Percentiles rank a stretch among this genome's conserved stretches.
These are phyloP conservation scores for Bostrychus sinensis DNA, from an alignment of 2,113 vertebrate genomes.

Conservation along the genomic window DNA sequence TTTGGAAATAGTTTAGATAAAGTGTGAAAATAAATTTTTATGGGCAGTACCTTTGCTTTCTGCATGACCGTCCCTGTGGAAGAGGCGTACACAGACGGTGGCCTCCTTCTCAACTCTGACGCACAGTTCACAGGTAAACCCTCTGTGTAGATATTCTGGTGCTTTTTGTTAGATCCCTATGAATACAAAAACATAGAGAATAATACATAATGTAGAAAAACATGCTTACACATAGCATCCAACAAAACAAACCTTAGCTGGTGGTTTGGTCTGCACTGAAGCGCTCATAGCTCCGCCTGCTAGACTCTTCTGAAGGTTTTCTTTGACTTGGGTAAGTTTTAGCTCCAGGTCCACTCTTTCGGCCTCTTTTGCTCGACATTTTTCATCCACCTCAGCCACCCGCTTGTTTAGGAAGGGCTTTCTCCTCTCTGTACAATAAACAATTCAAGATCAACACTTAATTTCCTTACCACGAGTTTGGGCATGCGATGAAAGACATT, in stretches of 20 bases:
- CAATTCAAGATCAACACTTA: neutral
- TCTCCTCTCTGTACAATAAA: slow-evolving; percentile 76
- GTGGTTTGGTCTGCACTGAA: slow-evolving; percentile 74
- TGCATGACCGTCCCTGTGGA: slow-evolving; percentile 89
- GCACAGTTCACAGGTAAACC: slow-evolving; percentile 90
- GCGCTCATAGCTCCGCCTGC: slow-evolving; percentile 87
- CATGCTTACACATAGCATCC: no score
- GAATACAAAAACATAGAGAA: neutral
- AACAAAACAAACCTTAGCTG: slow-evolving; percentile 74
- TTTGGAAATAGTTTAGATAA: neutral
- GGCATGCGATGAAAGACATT: neutral
- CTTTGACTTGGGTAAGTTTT: slow-evolving; percentile 88
- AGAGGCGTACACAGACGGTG: slow-evolving; percentile 85
- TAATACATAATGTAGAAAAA: neutral
- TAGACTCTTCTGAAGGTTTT: slow-evolving; percentile 90
- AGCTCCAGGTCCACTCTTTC: slow-evolving; percentile 90
- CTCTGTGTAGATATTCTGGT: slow-evolving; percentile 75
- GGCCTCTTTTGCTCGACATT: slow-evolving; percentile 87
- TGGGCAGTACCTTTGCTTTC: slow-evolving; percentile 89
- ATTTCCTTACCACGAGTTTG: neutral
- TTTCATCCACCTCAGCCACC: slow-evolving; percentile 82
- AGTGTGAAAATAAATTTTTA: no score
- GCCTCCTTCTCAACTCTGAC: slow-evolving; percentile 87
- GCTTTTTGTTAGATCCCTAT: slow-evolving; percentile 66
- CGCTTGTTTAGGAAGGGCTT: slow-evolving; percentile 81